These are phyloP conservation scores for Galerucella nymphaeae DNA, from an alignment of 2,888 invertebrate genomes.

Conservation along the genomic window DNA sequence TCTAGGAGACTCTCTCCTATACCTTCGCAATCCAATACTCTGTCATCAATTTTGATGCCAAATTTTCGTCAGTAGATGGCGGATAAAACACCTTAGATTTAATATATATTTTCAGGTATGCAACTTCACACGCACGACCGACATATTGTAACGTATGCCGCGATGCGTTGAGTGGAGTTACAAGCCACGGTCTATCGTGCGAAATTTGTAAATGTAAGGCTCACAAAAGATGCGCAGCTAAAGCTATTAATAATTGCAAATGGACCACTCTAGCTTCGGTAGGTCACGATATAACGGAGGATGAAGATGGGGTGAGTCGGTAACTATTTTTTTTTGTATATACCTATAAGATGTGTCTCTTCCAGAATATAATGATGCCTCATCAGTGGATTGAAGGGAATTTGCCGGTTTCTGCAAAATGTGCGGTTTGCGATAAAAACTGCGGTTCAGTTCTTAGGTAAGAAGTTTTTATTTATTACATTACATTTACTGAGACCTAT, in stretches of 20 bases:
- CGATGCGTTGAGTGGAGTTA: conserved; percentile 92
- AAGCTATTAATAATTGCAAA: conserved; percentile 95
- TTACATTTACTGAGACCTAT: no score
- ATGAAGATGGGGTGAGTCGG: conserved; percentile 84
- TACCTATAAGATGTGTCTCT: conserved; percentile 45
- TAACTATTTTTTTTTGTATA: background rate
- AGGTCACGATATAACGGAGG: conserved; percentile 94
- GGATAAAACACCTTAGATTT: background rate
- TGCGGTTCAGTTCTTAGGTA: conserved; percentile 95
- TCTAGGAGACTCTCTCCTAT: no score
- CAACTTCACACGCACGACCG: conserved; percentile 93
- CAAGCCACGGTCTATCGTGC: conserved; percentile 95
- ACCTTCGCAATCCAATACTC: background rate
- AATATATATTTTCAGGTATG: conserved; percentile 68
- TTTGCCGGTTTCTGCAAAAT: conserved; percentile 93
- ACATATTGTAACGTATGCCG: conserved; percentile 98
- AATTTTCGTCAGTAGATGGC: background rate
- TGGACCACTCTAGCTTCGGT: conserved; percentile 97
- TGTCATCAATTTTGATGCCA: background rate
- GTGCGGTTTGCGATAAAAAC: conserved; percentile 92
- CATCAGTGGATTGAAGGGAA: conserved; percentile 99
- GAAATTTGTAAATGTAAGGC: conserved; percentile 98
- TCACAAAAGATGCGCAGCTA: conserved; percentile 93
- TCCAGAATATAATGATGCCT: conserved; percentile 89
- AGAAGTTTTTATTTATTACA: conserved; percentile 48